Conservation (phyloP, 2,888 invertebrate genomes). For the Entomobrya proxima region DNA sequence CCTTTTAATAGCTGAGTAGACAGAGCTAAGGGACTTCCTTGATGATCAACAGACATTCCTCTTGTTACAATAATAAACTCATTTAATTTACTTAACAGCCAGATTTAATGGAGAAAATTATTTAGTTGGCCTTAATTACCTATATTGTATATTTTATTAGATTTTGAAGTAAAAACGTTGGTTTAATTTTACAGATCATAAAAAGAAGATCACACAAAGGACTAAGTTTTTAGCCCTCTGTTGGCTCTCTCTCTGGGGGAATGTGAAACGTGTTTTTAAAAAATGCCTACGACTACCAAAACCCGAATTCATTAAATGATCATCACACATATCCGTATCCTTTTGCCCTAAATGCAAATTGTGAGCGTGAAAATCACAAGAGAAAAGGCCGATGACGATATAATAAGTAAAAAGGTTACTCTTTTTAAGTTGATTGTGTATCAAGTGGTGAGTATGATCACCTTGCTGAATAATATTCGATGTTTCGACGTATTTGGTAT, state of each 20-base stretch:
- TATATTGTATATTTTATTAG: too few species aligned
- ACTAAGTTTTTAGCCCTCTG: too few species aligned
- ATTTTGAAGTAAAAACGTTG: too few species aligned
- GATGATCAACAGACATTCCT: too few species aligned
- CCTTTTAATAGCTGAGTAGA: too few species aligned
- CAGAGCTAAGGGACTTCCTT: neutral
- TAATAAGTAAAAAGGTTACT: neutral
- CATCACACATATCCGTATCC: constrained; percentile 58
- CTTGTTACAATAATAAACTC: too few species aligned
- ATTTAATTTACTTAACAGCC: too few species aligned
- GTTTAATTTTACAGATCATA: too few species aligned
- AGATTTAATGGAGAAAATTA: too few species aligned
- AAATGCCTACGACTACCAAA: neutral
- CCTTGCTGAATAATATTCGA: neutral
- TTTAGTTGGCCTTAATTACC: too few species aligned
- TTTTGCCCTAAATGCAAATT: constrained; percentile 63
- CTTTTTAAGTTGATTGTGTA: neutral
- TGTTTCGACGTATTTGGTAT: constrained; percentile 32
- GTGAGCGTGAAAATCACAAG: neutral
- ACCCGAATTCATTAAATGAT: neutral
- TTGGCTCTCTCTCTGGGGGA: constrained; percentile 29
- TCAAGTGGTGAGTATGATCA: neutral
- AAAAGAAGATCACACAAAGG: too few species aligned
- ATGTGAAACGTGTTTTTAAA: neutral
- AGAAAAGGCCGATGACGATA: neutral